phyloP scores from a whole-genome alignment of 2,888 invertebrate species.

The Hymenopus coronatus region DNA sequence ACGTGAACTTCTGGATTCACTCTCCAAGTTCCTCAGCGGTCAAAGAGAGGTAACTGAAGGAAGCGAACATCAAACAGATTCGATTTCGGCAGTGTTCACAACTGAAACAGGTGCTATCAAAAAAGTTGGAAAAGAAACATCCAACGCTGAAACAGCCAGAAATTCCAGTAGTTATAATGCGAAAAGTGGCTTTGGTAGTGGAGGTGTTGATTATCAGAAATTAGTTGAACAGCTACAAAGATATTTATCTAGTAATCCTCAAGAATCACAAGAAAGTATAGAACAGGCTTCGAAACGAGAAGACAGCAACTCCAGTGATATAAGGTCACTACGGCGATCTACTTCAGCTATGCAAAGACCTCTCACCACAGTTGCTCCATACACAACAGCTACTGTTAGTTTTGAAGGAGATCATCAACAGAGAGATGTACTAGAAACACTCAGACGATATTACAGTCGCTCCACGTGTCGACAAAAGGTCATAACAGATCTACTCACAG shows the following conservation, averaged over 20 bases:
- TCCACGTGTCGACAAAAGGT: conserved; percentile 65
- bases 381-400: conserved; percentile 33
- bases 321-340: not conserved
- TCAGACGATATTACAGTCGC: conserved; percentile 65
- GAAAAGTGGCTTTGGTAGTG: conserved; percentile 34
- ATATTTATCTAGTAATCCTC: conserved; percentile 46
- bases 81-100: no score
- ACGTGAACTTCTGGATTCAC: conserved; percentile 53
- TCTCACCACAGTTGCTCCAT: conserved; percentile 26
- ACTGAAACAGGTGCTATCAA: not conserved
- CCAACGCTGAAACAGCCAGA: not conserved
- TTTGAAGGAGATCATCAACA: conserved; percentile 56
- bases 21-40: conserved; percentile 43
- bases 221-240: conserved; percentile 62
- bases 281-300: not conserved
- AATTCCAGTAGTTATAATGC: not conserved
- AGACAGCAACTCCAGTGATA: not conserved
- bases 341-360: conserved; percentile 25
- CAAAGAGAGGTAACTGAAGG: not conserved
- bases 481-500: conserved; percentile 69
- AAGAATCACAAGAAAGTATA: not conserved
- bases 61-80: not conserved
- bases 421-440: conserved; percentile 62
- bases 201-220: conserved; percentile 58
- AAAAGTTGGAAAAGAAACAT: not conserved